Conservation (phyloP, 2,113 vertebrate genomes). For the Fukomys damarensis region DNA sequence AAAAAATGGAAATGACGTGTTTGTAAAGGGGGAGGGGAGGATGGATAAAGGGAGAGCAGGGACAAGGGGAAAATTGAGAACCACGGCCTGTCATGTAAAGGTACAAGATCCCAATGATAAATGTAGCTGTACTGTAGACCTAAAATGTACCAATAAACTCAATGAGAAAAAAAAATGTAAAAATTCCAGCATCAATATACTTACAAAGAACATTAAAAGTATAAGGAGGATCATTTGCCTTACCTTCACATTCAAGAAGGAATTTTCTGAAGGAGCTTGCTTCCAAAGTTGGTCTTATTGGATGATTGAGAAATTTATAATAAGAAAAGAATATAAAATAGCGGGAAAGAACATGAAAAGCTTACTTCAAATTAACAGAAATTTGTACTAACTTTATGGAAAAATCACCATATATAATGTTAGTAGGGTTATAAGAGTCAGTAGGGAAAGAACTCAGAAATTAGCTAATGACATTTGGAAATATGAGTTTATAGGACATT, state of each 20-base stretch:
- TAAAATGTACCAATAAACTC: too few relatives aligned
- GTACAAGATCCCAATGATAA: too few relatives aligned
- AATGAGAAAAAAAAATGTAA: too few relatives aligned
- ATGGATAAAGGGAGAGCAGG: too few relatives aligned
- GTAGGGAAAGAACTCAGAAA: background rate
- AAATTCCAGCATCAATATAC: background rate
- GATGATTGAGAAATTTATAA: background rate
- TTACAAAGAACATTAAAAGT: background rate
- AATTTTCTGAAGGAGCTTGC: background rate
- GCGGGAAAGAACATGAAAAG: background rate
- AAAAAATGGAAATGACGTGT: too few relatives aligned
- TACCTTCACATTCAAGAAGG: background rate
- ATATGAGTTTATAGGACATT: background rate
- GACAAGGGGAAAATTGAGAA: too few relatives aligned
- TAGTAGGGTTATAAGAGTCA: background rate
- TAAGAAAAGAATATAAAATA: background rate
- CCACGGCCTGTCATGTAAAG: too few relatives aligned
- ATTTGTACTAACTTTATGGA: background rate
- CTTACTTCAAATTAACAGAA: background rate
- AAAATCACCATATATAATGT: background rate
- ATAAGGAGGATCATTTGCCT: background rate
- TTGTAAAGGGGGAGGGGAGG: too few relatives aligned
- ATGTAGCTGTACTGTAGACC: too few relatives aligned
- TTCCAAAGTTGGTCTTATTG: background rate
- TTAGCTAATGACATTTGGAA: background rate